Conservation (phyloP, 2,888 invertebrate genomes). For the Drosophila crucigera region DNA sequence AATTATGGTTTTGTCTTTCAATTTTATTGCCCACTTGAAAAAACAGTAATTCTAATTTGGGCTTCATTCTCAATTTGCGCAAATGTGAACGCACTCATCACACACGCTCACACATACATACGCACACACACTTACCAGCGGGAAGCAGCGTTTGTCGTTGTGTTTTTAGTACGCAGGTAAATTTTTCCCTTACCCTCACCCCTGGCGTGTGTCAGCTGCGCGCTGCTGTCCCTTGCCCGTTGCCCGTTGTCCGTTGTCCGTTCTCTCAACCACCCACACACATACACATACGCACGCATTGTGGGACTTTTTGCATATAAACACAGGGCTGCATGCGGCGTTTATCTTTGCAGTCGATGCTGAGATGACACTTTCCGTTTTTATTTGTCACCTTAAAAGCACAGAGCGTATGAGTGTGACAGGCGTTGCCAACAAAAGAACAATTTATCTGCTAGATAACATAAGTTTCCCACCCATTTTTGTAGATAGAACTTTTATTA, state of each 20-base stretch:
- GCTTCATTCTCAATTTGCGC: constrained; percentile 40
- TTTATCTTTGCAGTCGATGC: constrained; percentile 17
- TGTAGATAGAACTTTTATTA: not conserved
- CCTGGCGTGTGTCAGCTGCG: constrained; percentile 60
- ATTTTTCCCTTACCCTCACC: constrained; percentile 5
- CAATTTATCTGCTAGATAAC: not conserved
- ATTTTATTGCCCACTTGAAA: constrained; percentile 57
- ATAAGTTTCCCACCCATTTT: not conserved
- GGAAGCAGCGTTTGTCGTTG: constrained; percentile 21
- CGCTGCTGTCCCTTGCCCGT: constrained; percentile 13
- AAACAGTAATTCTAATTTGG: constrained; percentile 52
- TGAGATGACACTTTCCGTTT: constrained; percentile 10
- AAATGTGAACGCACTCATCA: constrained; percentile 54
- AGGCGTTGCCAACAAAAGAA: not conserved
- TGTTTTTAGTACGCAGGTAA: constrained; percentile 40
- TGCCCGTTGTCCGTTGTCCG: constrained; percentile 4
- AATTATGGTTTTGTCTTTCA: constrained; percentile 52
- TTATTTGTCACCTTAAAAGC: not conserved
- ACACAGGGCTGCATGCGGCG: constrained; percentile 30
- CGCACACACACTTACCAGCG: constrained; percentile 11
- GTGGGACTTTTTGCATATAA: constrained; percentile 14
- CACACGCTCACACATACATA: constrained; percentile 1
- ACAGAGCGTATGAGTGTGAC: not conserved
- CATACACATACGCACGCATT: constrained; percentile 1
- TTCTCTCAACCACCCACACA: constrained; percentile 53